phyloP scores from a whole-genome alignment of 2,888 invertebrate genomes.

The Stictocephala bisonia region DNA sequence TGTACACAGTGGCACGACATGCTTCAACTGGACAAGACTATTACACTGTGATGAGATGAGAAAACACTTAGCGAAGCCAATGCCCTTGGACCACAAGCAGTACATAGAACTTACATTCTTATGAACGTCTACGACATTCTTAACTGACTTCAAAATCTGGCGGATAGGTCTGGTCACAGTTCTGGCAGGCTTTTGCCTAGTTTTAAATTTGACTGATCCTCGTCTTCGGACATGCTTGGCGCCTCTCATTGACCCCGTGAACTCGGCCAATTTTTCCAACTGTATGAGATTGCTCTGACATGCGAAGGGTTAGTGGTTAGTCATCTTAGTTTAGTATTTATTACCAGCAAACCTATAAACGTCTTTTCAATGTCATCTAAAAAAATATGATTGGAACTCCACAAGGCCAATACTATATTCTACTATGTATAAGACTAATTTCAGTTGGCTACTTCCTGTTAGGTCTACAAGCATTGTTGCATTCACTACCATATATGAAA shows the following conservation, averaged over 20 bases:
- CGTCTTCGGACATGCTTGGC: constrained; percentile 32
- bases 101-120: constrained; percentile 47
- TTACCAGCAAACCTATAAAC: too few species aligned
- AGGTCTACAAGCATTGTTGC: too few species aligned
- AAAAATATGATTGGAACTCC: too few species aligned
- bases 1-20: too few species aligned
- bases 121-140: constrained; percentile 33
- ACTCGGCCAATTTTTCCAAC: constrained; percentile 27
- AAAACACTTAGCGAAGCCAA: constrained; percentile 5
- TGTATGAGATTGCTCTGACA: constrained; percentile 25
- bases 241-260: constrained; percentile 2
- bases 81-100: too few species aligned
- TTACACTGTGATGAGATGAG: not conserved
- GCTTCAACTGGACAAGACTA: too few species aligned
- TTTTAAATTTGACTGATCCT: constrained; percentile 39
- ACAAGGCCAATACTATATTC: too few species aligned
- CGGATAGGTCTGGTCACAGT: constrained; percentile 20
- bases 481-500: too few species aligned
- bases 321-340: too few species aligned
- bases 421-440: too few species aligned
- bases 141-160: constrained; percentile 42
- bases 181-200: constrained; percentile 26
- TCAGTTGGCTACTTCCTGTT: too few species aligned
- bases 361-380: too few species aligned
- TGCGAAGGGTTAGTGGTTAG: not conserved